These are phyloP conservation scores for Drosophila melanosoma DNA, from an alignment of 2,888 invertebrate species.

Conservation along the genomic window DNA sequence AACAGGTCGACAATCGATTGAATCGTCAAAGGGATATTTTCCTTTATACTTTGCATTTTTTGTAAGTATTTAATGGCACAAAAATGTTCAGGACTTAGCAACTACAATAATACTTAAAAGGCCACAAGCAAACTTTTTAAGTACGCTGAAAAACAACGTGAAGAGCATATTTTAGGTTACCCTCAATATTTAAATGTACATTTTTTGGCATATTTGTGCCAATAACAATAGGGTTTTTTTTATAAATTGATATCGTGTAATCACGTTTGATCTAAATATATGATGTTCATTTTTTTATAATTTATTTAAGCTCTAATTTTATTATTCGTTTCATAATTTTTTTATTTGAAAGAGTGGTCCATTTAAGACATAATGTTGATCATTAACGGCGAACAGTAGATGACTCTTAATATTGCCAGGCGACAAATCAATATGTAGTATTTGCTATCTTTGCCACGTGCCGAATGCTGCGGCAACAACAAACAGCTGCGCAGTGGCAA, in stretches of 20 bases:
- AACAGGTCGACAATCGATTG: conserved; percentile 15
- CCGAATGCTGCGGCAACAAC: conserved; percentile 28
- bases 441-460: conserved; percentile 17
- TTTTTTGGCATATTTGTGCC: neutral
- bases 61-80: neutral
- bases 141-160: neutral
- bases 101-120: conserved; percentile 12
- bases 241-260: neutral
- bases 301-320: neutral
- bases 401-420: conserved; percentile 1
- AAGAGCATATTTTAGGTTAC: neutral
- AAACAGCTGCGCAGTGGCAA: conserved; percentile 17
- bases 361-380: neutral
- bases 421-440: conserved; percentile 44
- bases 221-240: neutral
- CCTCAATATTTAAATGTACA: neutral
- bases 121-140: neutral
- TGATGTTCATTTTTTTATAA: neutral
- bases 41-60: neutral
- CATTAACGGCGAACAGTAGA: neutral
- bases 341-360: neutral
- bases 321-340: neutral
- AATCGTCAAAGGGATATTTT: neutral
- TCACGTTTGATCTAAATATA: neutral
- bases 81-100: neutral